Evolutionary conservation across 2,888 invertebrate species (phyloP).

Genomic region (Rhingia rostrata): DNA sequence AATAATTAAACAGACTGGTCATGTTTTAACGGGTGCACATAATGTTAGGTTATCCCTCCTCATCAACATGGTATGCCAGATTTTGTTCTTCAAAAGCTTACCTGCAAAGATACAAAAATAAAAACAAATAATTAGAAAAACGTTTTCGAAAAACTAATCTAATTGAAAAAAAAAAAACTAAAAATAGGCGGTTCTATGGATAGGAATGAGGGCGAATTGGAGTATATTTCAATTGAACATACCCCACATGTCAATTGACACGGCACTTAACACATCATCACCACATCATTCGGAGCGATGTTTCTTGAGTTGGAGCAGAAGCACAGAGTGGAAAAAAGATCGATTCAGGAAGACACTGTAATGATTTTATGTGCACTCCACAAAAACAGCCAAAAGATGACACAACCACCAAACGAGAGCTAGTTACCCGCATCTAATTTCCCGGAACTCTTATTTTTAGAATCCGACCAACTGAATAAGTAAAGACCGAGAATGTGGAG

Average conservation of each 20-base stretch:
- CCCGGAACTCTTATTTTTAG: conserved; percentile 64
- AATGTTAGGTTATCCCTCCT: neutral
- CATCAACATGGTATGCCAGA: neutral
- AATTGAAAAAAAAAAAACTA: conserved; percentile 6
- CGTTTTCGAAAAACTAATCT: neutral
- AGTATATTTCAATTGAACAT: conserved; percentile 18
- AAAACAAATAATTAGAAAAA: neutral
- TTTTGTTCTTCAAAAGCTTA: conserved; percentile 16
- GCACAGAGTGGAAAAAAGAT: neutral
- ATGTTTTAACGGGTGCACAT: neutral
- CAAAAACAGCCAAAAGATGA: conserved; percentile 24
- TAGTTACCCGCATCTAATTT: conserved; percentile 23
- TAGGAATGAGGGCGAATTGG: neutral
- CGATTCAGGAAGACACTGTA: conserved; percentile 17
- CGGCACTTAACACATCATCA: conserved; percentile 53
- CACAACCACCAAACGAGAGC: neutral
- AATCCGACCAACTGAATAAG: conserved; percentile 34
- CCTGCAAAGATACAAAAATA: conserved; percentile 46
- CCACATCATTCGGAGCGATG: neutral
- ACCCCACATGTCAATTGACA: conserved; percentile 56
- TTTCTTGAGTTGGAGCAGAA: neutral
- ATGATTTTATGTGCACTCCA: conserved; percentile 37
- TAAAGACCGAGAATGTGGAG: conserved; percentile 39
- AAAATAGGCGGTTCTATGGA: neutral
- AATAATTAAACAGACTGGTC: conserved; percentile 32